Percentiles rank a stretch among this genome's conserved stretches.
These are phyloP conservation scores for Periophthalmus modestus DNA, from an alignment of 2,113 vertebrate genomes.

Conservation along the genomic window DNA sequence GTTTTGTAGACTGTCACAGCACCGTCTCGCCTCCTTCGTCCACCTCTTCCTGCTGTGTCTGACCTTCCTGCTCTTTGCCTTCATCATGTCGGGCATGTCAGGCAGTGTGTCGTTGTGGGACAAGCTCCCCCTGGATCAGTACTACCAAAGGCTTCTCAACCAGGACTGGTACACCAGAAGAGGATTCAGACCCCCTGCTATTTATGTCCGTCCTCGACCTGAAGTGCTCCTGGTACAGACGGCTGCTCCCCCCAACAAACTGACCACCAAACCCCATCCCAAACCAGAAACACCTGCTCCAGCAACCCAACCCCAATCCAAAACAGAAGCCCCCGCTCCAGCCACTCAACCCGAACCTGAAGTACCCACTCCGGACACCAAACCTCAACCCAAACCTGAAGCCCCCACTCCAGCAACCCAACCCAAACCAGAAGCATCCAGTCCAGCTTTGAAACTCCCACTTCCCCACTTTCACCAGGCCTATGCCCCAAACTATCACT, in stretches of 20 bases:
- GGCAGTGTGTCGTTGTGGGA: background rate
- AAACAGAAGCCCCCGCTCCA: too few relatives aligned
- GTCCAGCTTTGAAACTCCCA: background rate
- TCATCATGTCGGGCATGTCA: background rate
- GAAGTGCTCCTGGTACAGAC: too few relatives aligned
- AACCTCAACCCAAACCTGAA: background rate
- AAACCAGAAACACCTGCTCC: too few relatives aligned
- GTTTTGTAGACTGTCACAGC: too few relatives aligned
- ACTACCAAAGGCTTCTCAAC: slow-evolving; percentile 12
- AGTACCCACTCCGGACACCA: too few relatives aligned
- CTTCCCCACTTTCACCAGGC: slow-evolving; percentile 36
- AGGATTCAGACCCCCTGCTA: background rate
- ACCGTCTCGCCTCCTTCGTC: too few relatives aligned
- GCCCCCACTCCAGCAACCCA: background rate
- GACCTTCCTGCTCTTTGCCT: too few relatives aligned
- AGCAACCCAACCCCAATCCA: background rate
- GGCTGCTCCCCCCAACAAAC: background rate
- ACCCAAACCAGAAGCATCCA: background rate
- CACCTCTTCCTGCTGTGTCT: too few relatives aligned
- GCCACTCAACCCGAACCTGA: too few relatives aligned
- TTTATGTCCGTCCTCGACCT: background rate
- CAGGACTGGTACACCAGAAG: accelerated
- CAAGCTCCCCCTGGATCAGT: background rate
- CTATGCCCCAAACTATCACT: slow-evolving; percentile 72
- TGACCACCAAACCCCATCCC: background rate